Conservation (phyloP, 2,888 invertebrate species). For the Oligia strigilis region DNA sequence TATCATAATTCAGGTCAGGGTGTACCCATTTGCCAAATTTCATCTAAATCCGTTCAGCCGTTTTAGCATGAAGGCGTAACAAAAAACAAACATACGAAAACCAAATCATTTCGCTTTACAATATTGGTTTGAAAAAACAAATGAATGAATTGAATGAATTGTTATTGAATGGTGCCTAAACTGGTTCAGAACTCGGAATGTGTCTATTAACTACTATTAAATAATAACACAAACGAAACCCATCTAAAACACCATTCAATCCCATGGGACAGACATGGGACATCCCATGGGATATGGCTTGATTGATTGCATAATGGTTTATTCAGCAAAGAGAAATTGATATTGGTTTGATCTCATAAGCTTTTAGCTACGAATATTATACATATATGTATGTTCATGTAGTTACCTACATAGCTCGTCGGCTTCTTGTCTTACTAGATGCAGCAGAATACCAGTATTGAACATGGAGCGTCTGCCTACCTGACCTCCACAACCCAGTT, state of each 20-base stretch:
- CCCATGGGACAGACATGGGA: not conserved
- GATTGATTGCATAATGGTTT: slow-evolving; percentile 29
- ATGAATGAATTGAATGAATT: not conserved
- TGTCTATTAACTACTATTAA: not conserved
- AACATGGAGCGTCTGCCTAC: not conserved
- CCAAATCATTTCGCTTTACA: too few relatives aligned
- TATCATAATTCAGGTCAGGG: too few relatives aligned
- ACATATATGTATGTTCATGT: too few relatives aligned
- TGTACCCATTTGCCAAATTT: too few relatives aligned
- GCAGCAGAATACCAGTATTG: not conserved
- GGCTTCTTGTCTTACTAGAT: not conserved
- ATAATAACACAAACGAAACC: not conserved
- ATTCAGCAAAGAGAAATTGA: slow-evolving; percentile 24
- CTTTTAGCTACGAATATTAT: not conserved
- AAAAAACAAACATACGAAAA: too few relatives aligned
- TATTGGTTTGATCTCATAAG: slow-evolving; percentile 15
- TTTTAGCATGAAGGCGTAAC: too few relatives aligned
- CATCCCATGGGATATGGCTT: not conserved
- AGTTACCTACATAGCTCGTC: not conserved
- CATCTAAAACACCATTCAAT: not conserved
- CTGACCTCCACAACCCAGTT: too few relatives aligned
- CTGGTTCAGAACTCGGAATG: too few relatives aligned
- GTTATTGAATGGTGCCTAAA: not conserved
- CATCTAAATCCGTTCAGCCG: too few relatives aligned
- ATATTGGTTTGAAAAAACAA: not conserved